Evolutionary conservation across 1,140 invertebrate species (phyloP), one percentile per base, ranked within the genome.

Genomic region (Trypoxylus dichotomus): DNA sequence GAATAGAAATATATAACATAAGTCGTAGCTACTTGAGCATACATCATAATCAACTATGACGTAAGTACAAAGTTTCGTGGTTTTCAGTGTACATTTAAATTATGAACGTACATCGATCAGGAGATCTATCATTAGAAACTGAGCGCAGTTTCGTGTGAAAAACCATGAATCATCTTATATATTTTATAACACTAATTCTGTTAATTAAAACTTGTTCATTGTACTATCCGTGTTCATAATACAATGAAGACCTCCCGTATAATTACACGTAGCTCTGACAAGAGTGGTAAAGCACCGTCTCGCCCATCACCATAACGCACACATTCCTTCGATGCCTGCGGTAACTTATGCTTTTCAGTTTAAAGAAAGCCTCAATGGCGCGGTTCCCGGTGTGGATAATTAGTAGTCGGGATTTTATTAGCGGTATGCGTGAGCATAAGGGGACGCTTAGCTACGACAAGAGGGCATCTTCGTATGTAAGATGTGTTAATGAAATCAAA

Each of bases 401-500:
- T 68, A 68, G 60, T 68, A 68, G 60, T 27, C 60, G 60, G 60
- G 13, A 68, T 68, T 68, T 68, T 68, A 68, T 68, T 68, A 29
- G 21, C 24, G 60, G 60, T 68, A 24, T 68, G 60, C 24, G 60
- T 10, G 60, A 27, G 60, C 60, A 68, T n/a, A 24, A 68, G 60
- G 60, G 47, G 60, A 24, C 60, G 60, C 60, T 29, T 24, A 29
- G 21, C 24, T 29, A 68, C 24, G 60, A 68, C 60, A 68, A 25
- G 60, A 19, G 60, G 21, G 60, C 24, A 68, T 13, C 60, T 68
- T 24, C 24, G 60, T 27, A 24, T 24, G 60, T 54, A 54, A 29
- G 60, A 68, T 68, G 60, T 68, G 60, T 68, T 68, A 68, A 68
- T 68, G 21, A 24, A 24, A 68, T 68, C 60, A 68, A 68, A 68